Conservation (phyloP, 2,113 vertebrate genomes). For the Ascaphus truei region DNA sequence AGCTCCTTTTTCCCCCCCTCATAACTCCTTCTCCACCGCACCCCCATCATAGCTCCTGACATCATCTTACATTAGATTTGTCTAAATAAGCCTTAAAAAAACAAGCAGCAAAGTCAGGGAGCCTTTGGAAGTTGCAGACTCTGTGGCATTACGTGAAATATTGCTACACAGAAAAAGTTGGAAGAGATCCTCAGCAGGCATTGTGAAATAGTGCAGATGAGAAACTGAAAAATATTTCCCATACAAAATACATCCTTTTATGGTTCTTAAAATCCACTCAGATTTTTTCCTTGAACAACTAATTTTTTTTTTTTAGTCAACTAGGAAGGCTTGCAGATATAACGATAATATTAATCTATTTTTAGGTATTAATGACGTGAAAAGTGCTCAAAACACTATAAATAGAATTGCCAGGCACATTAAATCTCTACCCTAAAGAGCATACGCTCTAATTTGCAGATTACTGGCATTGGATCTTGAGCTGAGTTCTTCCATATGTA, state of each 20-base stretch:
- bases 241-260: slow-evolving; percentile 29
- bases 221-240: background rate
- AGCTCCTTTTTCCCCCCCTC: too few species aligned
- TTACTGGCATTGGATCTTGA: too few species aligned
- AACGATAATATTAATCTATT: too few species aligned
- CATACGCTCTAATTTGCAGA: too few species aligned
- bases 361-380: too few species aligned
- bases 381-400: too few species aligned
- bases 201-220: slow-evolving; percentile 18
- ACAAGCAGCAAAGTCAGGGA: background rate
- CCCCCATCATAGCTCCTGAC: too few species aligned
- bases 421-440: too few species aligned
- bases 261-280: slow-evolving; percentile 17
- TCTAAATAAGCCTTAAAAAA: slow-evolving; percentile 8
- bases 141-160: background rate
- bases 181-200: slow-evolving; percentile 14
- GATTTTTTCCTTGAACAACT: background rate
- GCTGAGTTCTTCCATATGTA: too few species aligned
- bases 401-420: too few species aligned
- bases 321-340: too few species aligned
- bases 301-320: slow-evolving; percentile 1
- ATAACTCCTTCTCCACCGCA: too few species aligned
- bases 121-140: background rate
- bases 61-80: background rate
- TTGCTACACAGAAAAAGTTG: slow-evolving; percentile 9